phyloP scores from a whole-genome alignment of 2,888 invertebrate genomes.

The Parasteatoda lunata region DNA sequence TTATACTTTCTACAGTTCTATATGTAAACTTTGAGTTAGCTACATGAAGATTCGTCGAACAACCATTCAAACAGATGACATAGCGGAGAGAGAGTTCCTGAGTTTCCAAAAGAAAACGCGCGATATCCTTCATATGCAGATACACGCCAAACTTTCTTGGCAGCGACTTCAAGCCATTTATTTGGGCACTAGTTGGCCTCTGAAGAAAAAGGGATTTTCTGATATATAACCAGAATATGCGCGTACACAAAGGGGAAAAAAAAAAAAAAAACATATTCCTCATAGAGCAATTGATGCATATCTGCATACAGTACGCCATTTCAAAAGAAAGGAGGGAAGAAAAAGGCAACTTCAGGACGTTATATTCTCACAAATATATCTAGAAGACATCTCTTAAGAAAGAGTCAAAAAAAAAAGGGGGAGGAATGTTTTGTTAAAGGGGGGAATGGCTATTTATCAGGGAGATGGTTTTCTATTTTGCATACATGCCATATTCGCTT shows the following conservation, averaged over 20 bases:
- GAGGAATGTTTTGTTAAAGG: slow-evolving; percentile 62
- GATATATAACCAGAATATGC: slow-evolving; percentile 42
- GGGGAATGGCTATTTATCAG: slow-evolving; percentile 63
- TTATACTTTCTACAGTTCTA: too few species aligned
- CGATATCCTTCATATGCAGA: neutral
- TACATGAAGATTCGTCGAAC: too few species aligned
- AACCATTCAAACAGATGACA: too few species aligned
- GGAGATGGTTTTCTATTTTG: slow-evolving; percentile 68
- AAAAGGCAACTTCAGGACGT: slow-evolving; percentile 51
- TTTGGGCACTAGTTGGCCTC: slow-evolving; percentile 51
- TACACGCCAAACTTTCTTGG: slow-evolving; percentile 20
- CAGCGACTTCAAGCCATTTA: slow-evolving; percentile 64
- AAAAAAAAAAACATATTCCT: slow-evolving; percentile 56
- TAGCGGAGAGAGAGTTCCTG: neutral
- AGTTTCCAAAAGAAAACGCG: neutral
- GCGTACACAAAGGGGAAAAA: slow-evolving; percentile 45
- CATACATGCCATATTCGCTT: slow-evolving; percentile 61
- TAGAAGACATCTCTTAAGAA: slow-evolving; percentile 5
- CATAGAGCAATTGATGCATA: slow-evolving; percentile 67
- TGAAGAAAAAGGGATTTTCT: slow-evolving; percentile 42
- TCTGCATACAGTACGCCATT: slow-evolving; percentile 55
- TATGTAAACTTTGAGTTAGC: too few species aligned
- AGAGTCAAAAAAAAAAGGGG: slow-evolving; percentile 16
- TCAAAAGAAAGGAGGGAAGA: slow-evolving; percentile 24
- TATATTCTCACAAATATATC: slow-evolving; percentile 42